Conservation (phyloP, 2,888 invertebrate genomes). For the Chamaedrilus cognettii region DNA sequence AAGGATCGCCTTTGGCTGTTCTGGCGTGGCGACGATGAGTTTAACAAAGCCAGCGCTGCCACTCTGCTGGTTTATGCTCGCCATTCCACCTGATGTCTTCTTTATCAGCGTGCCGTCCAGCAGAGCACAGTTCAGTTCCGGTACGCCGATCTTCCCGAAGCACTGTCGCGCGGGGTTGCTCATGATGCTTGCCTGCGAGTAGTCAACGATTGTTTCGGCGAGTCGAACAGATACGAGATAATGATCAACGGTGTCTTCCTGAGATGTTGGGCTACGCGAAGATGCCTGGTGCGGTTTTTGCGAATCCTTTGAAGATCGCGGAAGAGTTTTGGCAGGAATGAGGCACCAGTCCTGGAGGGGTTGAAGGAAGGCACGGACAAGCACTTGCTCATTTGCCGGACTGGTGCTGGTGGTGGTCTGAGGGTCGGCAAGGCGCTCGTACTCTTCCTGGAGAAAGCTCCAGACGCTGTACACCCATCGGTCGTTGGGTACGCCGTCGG, state of each 20-base stretch:
- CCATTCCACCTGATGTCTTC: not conserved
- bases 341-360: slow-evolving; percentile 38
- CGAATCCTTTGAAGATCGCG: not conserved
- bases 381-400: slow-evolving; percentile 17
- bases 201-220: slow-evolving; percentile 38
- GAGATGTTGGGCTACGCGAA: not conserved
- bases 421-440: slow-evolving; percentile 24
- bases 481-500: slow-evolving; percentile 26
- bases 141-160: slow-evolving; percentile 36
- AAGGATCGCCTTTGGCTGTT: slow-evolving; percentile 32
- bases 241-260: slow-evolving; percentile 13
- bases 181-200: slow-evolving; percentile 35
- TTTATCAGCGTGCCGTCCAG: slow-evolving; percentile 32
- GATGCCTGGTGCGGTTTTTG: no score
- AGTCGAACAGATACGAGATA: slow-evolving; percentile 36
- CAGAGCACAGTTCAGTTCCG: slow-evolving; percentile 35
- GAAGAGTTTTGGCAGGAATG: slow-evolving; percentile 26
- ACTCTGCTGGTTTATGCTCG: not conserved
- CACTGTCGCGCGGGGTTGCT: slow-evolving; percentile 34
- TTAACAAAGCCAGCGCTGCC: slow-evolving; percentile 20
- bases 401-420: slow-evolving; percentile 9
- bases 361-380: slow-evolving; percentile 24
- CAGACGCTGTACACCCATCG: slow-evolving; percentile 36
- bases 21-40: slow-evolving; percentile 33
- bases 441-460: slow-evolving; percentile 35